Evolutionary conservation across 2,888 invertebrate species (phyloP), one percentile per base, ranked within the genome.

Genomic region (Eudemis profundana): DNA sequence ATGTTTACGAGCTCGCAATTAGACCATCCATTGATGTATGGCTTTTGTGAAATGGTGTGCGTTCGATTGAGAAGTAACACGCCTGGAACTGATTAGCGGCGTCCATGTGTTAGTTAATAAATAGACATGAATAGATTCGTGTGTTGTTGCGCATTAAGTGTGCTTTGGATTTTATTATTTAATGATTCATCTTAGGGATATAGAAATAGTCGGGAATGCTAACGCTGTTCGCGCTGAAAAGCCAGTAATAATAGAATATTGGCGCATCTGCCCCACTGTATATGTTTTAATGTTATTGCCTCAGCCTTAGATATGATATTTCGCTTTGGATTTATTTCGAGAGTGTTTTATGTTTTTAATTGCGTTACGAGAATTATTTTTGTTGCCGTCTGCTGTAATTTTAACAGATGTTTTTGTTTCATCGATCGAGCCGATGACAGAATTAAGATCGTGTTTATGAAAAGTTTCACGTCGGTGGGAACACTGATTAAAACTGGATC

Each of bases 161-260:
- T 85, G 90, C 90, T 90, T 89, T 86, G 77, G 84, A 91, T 92
- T 92, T 92, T 91, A 92, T 92, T 91, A 92, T 91, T 91, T 91
- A 92, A 91, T 92, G 92, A 92, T 88, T 92, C 92, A 92, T 90
- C 89, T 90, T 87, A 87, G 89, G 89, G 87, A 87, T 92, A 87
- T 92, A 87, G 91, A 91, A 92, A 91, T 90, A 91, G 91, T 89
- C 82, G 81, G 89, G 90, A 91, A 90, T 90, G 89, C 84, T 87
- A 84, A 84, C 82, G 84, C 83, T 79, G 86, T 87, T 84, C 84
- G 84, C 79, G 87, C 79, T 86, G 91, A 90, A 91, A 92, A 87
- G 85, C 87, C 85, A 89, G 90, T 88, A 90, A 91, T 91, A 92
- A 91, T 90, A 91, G 90, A 88, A 89, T 88, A 90, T 90, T 90